Evolutionary conservation across 2,797 vertebrate genomes (phyloP).

Genomic region (Microhierax caerulescens): DNA sequence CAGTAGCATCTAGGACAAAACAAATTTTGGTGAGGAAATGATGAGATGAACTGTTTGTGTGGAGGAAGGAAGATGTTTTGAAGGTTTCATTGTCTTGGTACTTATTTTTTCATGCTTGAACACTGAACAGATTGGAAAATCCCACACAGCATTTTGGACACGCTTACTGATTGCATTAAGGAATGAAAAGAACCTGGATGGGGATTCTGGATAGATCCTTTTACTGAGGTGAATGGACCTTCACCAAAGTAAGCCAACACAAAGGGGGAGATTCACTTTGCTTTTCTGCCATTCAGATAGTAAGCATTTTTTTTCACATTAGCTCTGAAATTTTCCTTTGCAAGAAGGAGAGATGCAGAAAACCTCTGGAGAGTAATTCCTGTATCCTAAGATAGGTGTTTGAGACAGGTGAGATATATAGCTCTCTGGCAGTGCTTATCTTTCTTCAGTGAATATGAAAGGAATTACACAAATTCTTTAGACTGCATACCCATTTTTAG

Average conservation of each 20-base stretch:
- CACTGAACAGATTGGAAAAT: slow-evolving; percentile 36
- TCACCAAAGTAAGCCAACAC: not conserved
- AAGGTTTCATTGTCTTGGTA: not conserved
- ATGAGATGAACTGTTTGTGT: not conserved
- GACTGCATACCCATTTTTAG: not conserved
- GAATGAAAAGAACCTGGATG: not conserved
- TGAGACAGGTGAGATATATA: not conserved
- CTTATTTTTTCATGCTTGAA: not conserved
- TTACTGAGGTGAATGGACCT: not conserved
- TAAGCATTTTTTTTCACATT: not conserved
- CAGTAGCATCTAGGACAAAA: not conserved
- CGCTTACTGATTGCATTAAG: not conserved
- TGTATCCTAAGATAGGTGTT: not conserved
- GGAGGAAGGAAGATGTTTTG: not conserved
- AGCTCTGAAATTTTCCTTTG: not conserved
- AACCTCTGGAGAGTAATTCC: not conserved
- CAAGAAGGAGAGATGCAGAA: not conserved
- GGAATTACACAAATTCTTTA: not conserved
- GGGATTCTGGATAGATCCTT: not conserved
- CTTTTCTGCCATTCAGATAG: not conserved
- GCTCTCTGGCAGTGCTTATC: not conserved
- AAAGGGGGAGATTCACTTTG: not conserved
- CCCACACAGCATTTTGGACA: not conserved
- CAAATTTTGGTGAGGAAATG: not conserved
- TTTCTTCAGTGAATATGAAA: not conserved